phyloP scores from a whole-genome alignment of 2,888 invertebrate species.

The Salticus scenicus region DNA sequence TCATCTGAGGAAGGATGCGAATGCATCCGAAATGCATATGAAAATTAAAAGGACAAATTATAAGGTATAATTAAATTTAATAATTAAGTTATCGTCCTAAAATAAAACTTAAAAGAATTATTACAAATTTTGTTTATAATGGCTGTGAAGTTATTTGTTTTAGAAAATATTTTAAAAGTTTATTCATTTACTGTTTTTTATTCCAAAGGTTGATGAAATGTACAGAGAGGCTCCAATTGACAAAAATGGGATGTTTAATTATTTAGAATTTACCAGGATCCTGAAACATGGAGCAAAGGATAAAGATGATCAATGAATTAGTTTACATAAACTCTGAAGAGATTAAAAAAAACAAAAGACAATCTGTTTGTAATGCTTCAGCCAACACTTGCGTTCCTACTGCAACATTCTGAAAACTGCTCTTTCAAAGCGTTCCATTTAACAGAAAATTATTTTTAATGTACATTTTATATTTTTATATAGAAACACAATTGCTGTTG shows the following conservation, averaged over 20 bases:
- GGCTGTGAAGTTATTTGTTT: too few species aligned
- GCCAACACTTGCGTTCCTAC: not conserved
- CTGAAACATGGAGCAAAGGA: constrained; percentile 99
- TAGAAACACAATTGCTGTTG: too few species aligned
- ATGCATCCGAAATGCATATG: too few species aligned
- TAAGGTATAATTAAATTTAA: too few species aligned
- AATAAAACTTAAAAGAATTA: too few species aligned
- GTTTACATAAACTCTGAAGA: not conserved
- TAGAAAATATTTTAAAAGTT: too few species aligned
- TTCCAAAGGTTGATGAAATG: constrained; percentile 91
- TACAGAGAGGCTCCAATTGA: constrained; percentile 96
- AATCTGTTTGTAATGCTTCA: not conserved
- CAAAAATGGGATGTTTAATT: constrained; percentile 93
- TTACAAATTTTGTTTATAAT: too few species aligned
- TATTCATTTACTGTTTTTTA: too few species aligned
- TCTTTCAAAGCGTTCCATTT: not conserved
- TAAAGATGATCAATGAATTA: constrained; percentile 84
- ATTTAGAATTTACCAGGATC: constrained; percentile 98
- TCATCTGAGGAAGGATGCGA: too few species aligned
- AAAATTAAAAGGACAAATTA: too few species aligned
- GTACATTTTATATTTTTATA: constrained; percentile 12
- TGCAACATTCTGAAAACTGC: constrained; percentile 1
- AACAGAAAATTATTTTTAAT: not conserved
- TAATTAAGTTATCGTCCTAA: too few species aligned
- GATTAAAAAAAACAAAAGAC: not conserved